Conservation (phyloP, 2,888 invertebrate genomes). For the Serripes groenlandicus region DNA sequence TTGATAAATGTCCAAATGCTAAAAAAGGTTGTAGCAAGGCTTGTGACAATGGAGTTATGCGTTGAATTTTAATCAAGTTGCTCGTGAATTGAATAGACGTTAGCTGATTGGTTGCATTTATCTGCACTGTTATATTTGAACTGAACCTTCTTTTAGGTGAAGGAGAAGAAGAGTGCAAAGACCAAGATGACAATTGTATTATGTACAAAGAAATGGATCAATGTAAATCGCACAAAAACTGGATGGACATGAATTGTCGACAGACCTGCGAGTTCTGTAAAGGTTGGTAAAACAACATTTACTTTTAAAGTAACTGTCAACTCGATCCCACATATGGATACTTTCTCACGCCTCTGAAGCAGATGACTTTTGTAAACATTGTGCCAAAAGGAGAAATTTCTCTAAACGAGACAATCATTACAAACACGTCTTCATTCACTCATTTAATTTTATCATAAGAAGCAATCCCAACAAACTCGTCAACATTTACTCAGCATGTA, state of each 20-base stretch:
- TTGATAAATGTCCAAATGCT: background rate
- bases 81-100: background rate
- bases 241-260: background rate
- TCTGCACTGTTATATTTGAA: background rate
- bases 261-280: background rate
- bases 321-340: too few species aligned
- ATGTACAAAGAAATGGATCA: background rate
- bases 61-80: background rate
- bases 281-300: too few species aligned
- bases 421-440: too few species aligned
- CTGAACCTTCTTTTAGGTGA: background rate
- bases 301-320: too few species aligned
- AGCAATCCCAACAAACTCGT: too few species aligned
- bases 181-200: background rate
- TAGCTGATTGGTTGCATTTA: background rate
- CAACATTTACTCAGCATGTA: too few species aligned
- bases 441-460: too few species aligned
- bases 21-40: background rate
- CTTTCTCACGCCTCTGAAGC: too few species aligned
- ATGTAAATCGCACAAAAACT: background rate
- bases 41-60: background rate
- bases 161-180: background rate
- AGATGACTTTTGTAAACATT: too few species aligned
- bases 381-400: too few species aligned
- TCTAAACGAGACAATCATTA: too few species aligned